Base-by-base conservation (phyloP, 23 tunicate species). In the Trididemnum clinides region DNA sequence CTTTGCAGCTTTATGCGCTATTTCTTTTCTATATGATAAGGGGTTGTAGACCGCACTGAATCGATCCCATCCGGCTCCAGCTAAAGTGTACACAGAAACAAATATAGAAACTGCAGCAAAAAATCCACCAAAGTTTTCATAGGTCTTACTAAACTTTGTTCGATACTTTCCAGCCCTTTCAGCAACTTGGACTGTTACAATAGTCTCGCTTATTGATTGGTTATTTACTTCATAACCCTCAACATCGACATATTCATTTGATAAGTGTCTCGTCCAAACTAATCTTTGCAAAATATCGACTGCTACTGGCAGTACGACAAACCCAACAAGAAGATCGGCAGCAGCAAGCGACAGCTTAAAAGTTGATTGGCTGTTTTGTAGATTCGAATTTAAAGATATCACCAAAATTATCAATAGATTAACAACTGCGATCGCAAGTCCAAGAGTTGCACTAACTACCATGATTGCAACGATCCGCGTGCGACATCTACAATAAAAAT, bases 61-160 rank as follows among this genome's bases (percentile, higher is more conserved):
- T 36, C 97, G 59, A 31, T 92, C 97, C 30, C 82, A 92, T 6
- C 97, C 85, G 1, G 97, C 97, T 70, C 84, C 78, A 44, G 85
- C 83, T 4, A 92, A 54, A 22, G 97, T 82, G 34, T 87, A 92
- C 21, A 92, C 75, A 3, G 97, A 92, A 5, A 92, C 91, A 34
- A 87, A 38, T 1, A 92, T 32, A 0, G 97, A 92, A 0, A 87
- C 50, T 2, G 82, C 77, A 21, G 91, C 83, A 39, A 87, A 92
- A 64, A 92, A 92, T 1, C 97, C 97, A 5, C 82, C 89, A 70
- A 72, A 70, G 51, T 86, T 36, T 25, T 65, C 4, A 58, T 86
- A 83, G 36, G 25, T 7, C 0, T 18, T 34, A 2, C 82, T 51
- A 39, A 92, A 83, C 50, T 33, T 32, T 22, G 28, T 33, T 27